Percentiles rank a stretch among this genome's conserved stretches.
These are phyloP conservation scores for Hipposideros larvatus DNA, from an alignment of 2,797 vertebrate genomes.

Conservation along the genomic window DNA sequence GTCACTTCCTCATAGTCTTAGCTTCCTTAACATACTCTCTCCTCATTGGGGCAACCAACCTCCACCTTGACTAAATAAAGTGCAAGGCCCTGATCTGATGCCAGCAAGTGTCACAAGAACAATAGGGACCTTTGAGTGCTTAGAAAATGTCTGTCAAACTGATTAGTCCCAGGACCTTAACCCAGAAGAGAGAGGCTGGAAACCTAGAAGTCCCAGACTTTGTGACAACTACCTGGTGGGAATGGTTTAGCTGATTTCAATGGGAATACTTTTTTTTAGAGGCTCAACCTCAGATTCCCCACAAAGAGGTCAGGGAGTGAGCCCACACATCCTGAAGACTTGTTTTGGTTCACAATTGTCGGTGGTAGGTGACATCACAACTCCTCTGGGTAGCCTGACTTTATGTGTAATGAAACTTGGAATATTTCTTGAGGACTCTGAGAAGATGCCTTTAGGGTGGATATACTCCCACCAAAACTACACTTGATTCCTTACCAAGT, in stretches of 20 bases:
- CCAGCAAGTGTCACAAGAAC: background rate
- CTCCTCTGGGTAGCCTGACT: background rate
- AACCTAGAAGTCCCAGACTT: background rate
- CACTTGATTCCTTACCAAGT: background rate
- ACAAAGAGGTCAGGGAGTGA: background rate
- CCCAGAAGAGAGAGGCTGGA: background rate
- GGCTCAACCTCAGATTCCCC: background rate
- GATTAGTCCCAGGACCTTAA: background rate
- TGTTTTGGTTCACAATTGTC: background rate
- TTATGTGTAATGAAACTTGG: background rate
- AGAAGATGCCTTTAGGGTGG: background rate
- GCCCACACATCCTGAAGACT: background rate
- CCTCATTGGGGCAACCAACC: background rate
- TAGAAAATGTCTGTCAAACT: background rate
- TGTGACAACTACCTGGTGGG: background rate
- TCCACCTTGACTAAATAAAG: background rate
- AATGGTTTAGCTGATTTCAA: background rate
- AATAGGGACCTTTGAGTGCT: background rate
- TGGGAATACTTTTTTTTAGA: background rate
- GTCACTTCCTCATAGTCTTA: background rate
- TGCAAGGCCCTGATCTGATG: background rate
- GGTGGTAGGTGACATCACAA: background rate
- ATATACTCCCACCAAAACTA: background rate
- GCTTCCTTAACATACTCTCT: background rate
- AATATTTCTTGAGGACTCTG: background rate